Evolutionary conservation across 1,140 invertebrate species (phyloP).

Genomic region (Drosophila pseudoobscura): DNA sequence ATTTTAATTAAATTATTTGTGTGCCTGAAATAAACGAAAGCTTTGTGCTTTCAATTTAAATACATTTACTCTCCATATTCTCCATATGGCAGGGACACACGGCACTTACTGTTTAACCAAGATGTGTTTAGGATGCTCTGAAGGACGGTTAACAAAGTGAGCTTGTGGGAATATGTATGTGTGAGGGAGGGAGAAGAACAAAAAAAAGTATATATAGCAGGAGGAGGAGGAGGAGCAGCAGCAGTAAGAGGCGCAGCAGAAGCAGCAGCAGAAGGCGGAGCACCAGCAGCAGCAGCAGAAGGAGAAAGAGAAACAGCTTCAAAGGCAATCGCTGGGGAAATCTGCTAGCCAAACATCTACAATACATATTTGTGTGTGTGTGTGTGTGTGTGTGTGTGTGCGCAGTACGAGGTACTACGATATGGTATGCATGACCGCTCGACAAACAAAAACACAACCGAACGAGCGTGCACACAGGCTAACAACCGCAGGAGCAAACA

Average conservation of each 20-base stretch:
- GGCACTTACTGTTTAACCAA: slow-evolving; percentile 57
- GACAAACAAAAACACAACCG: slow-evolving; percentile 73
- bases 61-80: slow-evolving; percentile 2
- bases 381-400: slow-evolving; percentile 1
- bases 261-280: slow-evolving; percentile 3
- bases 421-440: slow-evolving; percentile 55
- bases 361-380: background rate
- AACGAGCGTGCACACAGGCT: slow-evolving; percentile 57
- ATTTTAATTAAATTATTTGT: slow-evolving; percentile 65
- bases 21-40: slow-evolving; percentile 30
- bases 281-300: background rate
- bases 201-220: background rate
- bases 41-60: slow-evolving; percentile 17
- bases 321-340: slow-evolving; percentile 76
- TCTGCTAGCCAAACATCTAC: slow-evolving; percentile 68
- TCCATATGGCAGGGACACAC: background rate
- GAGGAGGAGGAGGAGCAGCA: background rate
- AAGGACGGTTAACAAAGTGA: slow-evolving; percentile 69
- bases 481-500: slow-evolving; percentile 74
- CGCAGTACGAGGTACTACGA: background rate
- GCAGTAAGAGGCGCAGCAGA: too few species aligned
- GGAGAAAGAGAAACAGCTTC: slow-evolving; percentile 25
- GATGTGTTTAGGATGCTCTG: slow-evolving; percentile 41
- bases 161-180: slow-evolving; percentile 56
- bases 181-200: background rate